A percentile compares a stretch with the other conserved stretches of the same genome.
phyloP scores from a whole-genome alignment of 2,113 vertebrate species.

The Notothenia coriiceps region DNA sequence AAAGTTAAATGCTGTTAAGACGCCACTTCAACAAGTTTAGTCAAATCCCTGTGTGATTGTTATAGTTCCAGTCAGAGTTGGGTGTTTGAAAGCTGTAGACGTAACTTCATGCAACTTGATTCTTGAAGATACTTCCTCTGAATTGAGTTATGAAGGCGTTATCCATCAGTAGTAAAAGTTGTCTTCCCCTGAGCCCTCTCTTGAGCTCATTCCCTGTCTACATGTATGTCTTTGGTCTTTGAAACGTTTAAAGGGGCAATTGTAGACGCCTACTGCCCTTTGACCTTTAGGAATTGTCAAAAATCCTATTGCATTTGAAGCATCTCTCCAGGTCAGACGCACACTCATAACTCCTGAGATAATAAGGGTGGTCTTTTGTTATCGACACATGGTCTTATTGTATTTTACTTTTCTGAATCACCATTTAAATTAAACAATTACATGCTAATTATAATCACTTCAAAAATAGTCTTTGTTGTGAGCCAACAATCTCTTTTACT shows the following conservation, averaged over 20 bases:
- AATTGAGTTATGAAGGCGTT: constrained; percentile 19
- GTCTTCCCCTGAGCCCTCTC: neutral
- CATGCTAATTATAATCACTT: neutral
- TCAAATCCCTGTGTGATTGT: constrained; percentile 35
- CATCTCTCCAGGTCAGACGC: constrained; percentile 22
- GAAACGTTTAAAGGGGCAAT: constrained; percentile 32
- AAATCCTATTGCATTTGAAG: constrained; percentile 22
- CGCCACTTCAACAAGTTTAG: constrained; percentile 50
- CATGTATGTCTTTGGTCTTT: constrained; percentile 11
- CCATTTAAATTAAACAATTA: neutral
- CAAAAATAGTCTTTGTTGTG: too few relatives aligned
- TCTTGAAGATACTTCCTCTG: constrained; percentile 16
- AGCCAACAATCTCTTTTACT: neutral
- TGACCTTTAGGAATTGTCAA: constrained; percentile 39
- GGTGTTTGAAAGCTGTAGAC: neutral
- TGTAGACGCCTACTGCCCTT: constrained; percentile 56
- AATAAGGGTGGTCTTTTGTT: neutral
- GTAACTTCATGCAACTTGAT: constrained; percentile 29
- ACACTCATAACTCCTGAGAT: constrained; percentile 8
- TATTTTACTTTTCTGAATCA: neutral
- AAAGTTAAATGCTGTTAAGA: constrained; percentile 31
- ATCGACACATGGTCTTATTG: neutral
- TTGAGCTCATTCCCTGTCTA: constrained; percentile 19
- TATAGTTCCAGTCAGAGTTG: constrained; percentile 4
- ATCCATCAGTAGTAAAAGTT: neutral